Evolutionary conservation across 2,797 vertebrate genomes (phyloP).

Genomic region (Onychomys leucogaster): DNA sequence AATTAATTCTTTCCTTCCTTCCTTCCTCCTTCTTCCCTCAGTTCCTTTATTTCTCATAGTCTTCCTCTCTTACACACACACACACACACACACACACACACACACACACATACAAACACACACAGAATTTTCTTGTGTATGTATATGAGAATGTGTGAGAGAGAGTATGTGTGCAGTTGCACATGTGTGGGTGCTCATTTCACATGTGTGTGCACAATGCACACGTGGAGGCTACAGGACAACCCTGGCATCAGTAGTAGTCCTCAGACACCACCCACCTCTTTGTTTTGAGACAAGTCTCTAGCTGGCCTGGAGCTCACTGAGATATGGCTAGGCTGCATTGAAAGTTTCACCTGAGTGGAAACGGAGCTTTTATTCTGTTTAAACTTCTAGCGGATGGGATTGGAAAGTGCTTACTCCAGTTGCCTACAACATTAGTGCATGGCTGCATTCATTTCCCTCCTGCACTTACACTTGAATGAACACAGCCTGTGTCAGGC

Average conservation of each 20-base stretch:
- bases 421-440: fast-evolving
- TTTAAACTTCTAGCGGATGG: background rate
- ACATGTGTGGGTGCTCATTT: background rate
- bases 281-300: background rate
- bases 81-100: background rate
- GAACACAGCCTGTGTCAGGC: background rate
- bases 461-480: fast-evolving
- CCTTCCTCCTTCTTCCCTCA: background rate
- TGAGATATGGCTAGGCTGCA: fast-evolving
- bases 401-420: background rate
- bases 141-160: background rate
- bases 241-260: background rate
- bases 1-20: background rate
- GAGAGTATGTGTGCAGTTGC: background rate
- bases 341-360: fast-evolving
- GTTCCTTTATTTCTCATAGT: background rate
- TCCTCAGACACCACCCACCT: background rate
- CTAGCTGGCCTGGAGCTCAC: background rate
- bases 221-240: background rate
- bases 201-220: too few species aligned
- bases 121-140: background rate
- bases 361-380: background rate
- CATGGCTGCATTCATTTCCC: background rate
- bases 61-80: background rate
- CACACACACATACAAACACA: background rate